Conservation (phyloP, 1,140 invertebrate species). For the Potamilus streckersoni region DNA sequence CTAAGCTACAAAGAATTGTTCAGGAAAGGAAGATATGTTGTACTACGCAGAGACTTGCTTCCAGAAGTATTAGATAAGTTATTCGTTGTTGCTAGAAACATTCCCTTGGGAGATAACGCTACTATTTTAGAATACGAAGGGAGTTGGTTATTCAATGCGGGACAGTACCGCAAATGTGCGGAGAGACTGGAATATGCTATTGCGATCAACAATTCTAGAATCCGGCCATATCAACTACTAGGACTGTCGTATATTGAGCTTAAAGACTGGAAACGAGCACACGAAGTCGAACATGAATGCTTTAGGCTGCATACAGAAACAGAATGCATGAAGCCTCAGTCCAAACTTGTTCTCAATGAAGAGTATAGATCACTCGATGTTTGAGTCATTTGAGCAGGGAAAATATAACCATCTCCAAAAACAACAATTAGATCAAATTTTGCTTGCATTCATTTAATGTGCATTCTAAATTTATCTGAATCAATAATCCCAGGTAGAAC, state of each 20-base stretch:
- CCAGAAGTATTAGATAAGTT: not conserved
- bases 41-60: constrained; percentile 12
- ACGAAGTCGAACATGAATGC: constrained; percentile 24
- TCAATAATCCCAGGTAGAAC: no score
- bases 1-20: constrained; percentile 14
- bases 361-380: constrained; percentile 19
- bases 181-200: constrained; percentile 24
- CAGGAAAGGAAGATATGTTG: constrained; percentile 3
- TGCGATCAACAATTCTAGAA: constrained; percentile 12
- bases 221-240: constrained; percentile 34
- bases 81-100: not conserved
- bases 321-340: constrained; percentile 28
- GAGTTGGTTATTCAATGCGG: constrained; percentile 35
- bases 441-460: no score
- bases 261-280: constrained; percentile 11
- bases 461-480: no score
- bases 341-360: constrained; percentile 30
- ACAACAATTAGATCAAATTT: no score
- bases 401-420: no score
- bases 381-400: no score
- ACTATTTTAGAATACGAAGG: constrained; percentile 41
- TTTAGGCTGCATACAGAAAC: constrained; percentile 17
- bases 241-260: constrained; percentile 26
- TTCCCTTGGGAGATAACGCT: constrained; percentile 23
- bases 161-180: constrained; percentile 25